Evolutionary conservation across 2,113 vertebrate genomes (phyloP).

Genomic region (Siphamia tubifer): DNA sequence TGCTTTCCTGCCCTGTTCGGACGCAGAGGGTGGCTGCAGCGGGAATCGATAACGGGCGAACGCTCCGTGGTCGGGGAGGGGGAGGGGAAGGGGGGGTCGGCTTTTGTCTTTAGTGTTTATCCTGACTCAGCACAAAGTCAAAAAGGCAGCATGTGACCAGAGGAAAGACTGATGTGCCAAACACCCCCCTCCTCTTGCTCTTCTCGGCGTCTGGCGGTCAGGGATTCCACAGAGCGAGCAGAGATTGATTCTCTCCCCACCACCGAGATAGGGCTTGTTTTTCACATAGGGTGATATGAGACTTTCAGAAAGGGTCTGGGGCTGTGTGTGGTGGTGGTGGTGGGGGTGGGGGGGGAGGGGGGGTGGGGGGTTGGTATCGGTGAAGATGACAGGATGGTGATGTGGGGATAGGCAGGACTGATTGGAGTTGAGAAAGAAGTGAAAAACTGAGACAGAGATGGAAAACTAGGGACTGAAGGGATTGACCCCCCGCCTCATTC

Average conservation of each 20-base stretch:
- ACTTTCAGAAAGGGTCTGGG: conserved; percentile 37
- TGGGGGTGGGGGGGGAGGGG: neutral
- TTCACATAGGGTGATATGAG: conserved; percentile 65
- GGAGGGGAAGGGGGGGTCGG: neutral
- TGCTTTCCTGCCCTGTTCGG: conserved; percentile 7
- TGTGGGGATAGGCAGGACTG: conserved; percentile 66
- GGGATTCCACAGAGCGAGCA: conserved; percentile 56
- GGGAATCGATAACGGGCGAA: conserved; percentile 55
- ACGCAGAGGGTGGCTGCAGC: conserved; percentile 33
- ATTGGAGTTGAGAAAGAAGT: conserved; percentile 60
- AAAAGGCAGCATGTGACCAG: conserved; percentile 62
- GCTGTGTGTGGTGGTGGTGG: neutral
- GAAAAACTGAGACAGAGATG: conserved; percentile 64
- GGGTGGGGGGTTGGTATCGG: conserved; percentile 51
- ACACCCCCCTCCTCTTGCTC: neutral
- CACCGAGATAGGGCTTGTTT: conserved; percentile 59
- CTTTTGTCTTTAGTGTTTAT: conserved; percentile 60
- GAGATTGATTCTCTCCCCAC: conserved; percentile 69
- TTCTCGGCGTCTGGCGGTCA: conserved; percentile 42
- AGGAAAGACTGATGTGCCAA: conserved; percentile 58
- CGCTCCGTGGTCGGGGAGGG: conserved; percentile 21
- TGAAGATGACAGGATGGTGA: conserved; percentile 58
- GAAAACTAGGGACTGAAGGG: conserved; percentile 42
- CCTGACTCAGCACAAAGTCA: conserved; percentile 67
- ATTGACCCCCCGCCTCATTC: conserved; percentile 21